Conservation (phyloP, 1,140 invertebrate genomes). For the Teleopsis dalmanni region DNA sequence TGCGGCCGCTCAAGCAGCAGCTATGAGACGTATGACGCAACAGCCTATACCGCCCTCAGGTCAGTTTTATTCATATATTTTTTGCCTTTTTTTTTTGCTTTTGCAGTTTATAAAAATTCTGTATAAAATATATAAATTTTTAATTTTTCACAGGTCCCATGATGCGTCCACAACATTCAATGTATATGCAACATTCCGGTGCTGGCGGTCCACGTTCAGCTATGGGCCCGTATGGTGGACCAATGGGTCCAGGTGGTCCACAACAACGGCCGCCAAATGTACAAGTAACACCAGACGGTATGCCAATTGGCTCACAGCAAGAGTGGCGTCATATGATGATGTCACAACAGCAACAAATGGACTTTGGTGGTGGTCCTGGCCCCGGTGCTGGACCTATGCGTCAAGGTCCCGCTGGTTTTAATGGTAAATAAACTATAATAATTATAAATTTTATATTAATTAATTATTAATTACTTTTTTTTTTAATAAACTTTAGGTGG, state of each 20-base stretch:
- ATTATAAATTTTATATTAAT: background rate
- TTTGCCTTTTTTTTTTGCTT: no score
- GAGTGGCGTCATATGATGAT: slow-evolving; percentile 69
- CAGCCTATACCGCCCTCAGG: slow-evolving; percentile 62
- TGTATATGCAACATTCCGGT: slow-evolving; percentile 45
- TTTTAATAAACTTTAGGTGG: slow-evolving; percentile 19
- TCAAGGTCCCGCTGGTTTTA: slow-evolving; percentile 58
- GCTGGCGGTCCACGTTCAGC: slow-evolving; percentile 29
- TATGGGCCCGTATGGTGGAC: slow-evolving; percentile 46
- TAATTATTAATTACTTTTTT: slow-evolving; percentile 2
- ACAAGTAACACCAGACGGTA: slow-evolving; percentile 48
- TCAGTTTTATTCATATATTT: slow-evolving; percentile 22
- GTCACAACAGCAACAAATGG: slow-evolving; percentile 57
- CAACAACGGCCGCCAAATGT: slow-evolving; percentile 48
- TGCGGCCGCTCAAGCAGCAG: slow-evolving; percentile 46
- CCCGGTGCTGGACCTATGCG: slow-evolving; percentile 43
- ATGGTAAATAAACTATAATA: slow-evolving; percentile 49
- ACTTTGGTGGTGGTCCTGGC: slow-evolving; percentile 48
- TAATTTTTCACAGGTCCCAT: slow-evolving; percentile 50
- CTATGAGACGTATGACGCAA: slow-evolving; percentile 55
- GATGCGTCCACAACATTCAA: slow-evolving; percentile 57
- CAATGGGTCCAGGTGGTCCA: slow-evolving; percentile 41
- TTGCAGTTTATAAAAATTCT: no score
- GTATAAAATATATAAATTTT: no score
- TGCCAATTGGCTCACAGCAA: slow-evolving; percentile 52